These are phyloP conservation scores for Arge pagana DNA, from an alignment of 2,888 invertebrate species.

Conservation along the genomic window DNA sequence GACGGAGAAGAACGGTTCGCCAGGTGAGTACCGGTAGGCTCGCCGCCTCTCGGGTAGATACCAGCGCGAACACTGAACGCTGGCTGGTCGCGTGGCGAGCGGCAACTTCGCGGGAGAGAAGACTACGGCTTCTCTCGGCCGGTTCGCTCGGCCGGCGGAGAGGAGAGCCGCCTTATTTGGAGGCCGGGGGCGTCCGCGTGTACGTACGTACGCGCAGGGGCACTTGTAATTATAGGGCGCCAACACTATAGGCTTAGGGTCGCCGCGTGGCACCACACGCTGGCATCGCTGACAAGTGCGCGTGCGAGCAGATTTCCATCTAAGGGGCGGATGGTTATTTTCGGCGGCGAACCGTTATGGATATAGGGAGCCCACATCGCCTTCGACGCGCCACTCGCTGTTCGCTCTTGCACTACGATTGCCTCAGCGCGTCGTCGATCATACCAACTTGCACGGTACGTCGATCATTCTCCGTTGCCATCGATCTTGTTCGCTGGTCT, in stretches of 20 bases:
- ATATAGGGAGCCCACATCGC: conserved; percentile 56
- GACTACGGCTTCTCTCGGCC: too few species aligned
- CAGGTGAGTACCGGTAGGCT: conserved; percentile 12
- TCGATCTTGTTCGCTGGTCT: too few species aligned
- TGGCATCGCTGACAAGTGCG: conserved; percentile 30
- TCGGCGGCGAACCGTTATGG: conserved; percentile 55
- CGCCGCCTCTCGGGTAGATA: too few species aligned
- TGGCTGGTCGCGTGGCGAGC: too few species aligned
- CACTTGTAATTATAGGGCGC: conserved; percentile 34
- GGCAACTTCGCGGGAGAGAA: conserved; percentile 13
- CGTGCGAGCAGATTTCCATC: conserved; percentile 52
- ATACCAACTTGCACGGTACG: conserved; percentile 36
- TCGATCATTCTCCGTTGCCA: conserved; percentile 30
- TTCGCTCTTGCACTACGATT: conserved; percentile 51
- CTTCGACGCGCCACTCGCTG: conserved; percentile 53
- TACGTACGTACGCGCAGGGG: conserved; percentile 11
- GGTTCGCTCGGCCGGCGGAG: conserved; percentile 28
- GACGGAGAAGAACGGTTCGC: conserved; percentile 5
- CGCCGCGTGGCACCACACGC: conserved; percentile 38
- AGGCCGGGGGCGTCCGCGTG: conserved; percentile 45
- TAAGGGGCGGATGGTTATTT: conserved; percentile 58
- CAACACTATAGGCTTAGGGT: conserved; percentile 33
- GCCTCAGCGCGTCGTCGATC: conserved; percentile 41
- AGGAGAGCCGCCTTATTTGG: conserved; percentile 53
- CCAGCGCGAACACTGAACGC: too few species aligned